These are phyloP conservation scores for Erynnis tages DNA, from an alignment of 2,888 invertebrate species.

Conservation along the genomic window DNA sequence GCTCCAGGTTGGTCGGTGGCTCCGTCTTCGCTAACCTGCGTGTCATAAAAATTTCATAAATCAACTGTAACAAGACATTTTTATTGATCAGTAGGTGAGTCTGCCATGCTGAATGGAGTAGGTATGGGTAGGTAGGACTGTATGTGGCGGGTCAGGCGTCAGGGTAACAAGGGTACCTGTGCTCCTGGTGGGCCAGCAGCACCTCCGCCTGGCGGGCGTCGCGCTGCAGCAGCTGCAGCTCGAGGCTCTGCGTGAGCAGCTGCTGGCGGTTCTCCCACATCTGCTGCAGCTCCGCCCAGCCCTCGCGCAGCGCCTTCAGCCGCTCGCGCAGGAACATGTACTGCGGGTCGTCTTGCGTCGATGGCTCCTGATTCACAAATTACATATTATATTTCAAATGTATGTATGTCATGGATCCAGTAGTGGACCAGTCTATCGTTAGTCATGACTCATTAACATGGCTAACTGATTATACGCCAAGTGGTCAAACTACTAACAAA, in stretches of 20 bases:
- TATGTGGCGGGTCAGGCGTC: no score
- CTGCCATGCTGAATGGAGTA: no score
- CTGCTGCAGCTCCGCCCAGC: slow-evolving; percentile 99
- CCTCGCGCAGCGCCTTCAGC: slow-evolving; percentile 98
- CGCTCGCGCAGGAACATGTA: slow-evolving; percentile 99
- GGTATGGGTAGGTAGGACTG: neutral
- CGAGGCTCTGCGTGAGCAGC: slow-evolving; percentile 95
- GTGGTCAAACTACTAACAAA: no score
- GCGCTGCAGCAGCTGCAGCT: slow-evolving; percentile 96
- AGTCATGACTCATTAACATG: no score
- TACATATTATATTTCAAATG: no score
- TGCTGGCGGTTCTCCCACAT: slow-evolving; percentile 99
- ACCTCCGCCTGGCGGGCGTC: slow-evolving; percentile 99
- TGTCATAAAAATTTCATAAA: no score
- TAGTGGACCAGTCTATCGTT: no score
- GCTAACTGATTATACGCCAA: no score
- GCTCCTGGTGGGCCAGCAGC: slow-evolving; percentile 98
- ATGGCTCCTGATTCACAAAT: slow-evolving; percentile 84
- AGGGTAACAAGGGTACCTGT: slow-evolving; percentile 85
- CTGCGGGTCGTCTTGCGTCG: slow-evolving; percentile 97
- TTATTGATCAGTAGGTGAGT: neutral
- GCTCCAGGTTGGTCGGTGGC: slow-evolving; percentile 96
- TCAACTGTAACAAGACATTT: no score
- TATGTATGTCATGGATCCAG: no score
- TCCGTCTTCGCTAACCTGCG: slow-evolving; percentile 96